Evolutionary conservation across 92 coral and sea anemone species (phyloP).

Genomic region (Epizoanthus rinbou): DNA sequence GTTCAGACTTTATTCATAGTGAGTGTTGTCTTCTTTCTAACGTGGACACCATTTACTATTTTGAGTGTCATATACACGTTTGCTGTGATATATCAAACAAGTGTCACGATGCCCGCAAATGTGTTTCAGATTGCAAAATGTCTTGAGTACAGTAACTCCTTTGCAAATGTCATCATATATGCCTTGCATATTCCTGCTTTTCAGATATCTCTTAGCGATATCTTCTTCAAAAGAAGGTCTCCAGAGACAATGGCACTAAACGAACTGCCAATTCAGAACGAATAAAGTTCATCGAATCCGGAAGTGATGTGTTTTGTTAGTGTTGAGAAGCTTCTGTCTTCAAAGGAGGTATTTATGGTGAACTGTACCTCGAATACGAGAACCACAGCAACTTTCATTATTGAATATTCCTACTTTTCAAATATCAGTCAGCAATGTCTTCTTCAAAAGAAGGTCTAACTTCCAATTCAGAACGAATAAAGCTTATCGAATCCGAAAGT

Average conservation of each 20-base stretch:
- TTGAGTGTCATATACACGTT: neutral
- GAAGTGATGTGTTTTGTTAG: too few relatives aligned
- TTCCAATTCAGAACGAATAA: too few relatives aligned
- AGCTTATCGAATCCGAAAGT: too few relatives aligned
- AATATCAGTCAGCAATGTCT: too few relatives aligned
- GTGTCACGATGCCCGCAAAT: neutral
- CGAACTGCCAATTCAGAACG: too few relatives aligned
- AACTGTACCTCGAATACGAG: too few relatives aligned
- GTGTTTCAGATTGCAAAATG: neutral
- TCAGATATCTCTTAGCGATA: neutral
- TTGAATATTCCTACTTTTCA: too few relatives aligned
- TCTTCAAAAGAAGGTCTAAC: too few relatives aligned
- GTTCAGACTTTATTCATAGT: conserved; percentile 16
- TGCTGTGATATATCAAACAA: neutral
- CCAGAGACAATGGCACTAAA: neutral
- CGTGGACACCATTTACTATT: conserved; percentile 28
- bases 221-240: conserved; percentile 3
- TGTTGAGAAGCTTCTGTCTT: too few relatives aligned
- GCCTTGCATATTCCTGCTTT: conserved; percentile 17
- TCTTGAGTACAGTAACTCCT: conserved; percentile 28
- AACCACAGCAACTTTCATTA: too few relatives aligned
- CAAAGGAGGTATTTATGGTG: too few relatives aligned
- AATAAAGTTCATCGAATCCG: too few relatives aligned
- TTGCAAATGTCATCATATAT: conserved; percentile 20
- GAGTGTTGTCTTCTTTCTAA: conserved; percentile 12